Conservation (phyloP, 2,888 invertebrate genomes). For the Andrena trimmerana region DNA sequence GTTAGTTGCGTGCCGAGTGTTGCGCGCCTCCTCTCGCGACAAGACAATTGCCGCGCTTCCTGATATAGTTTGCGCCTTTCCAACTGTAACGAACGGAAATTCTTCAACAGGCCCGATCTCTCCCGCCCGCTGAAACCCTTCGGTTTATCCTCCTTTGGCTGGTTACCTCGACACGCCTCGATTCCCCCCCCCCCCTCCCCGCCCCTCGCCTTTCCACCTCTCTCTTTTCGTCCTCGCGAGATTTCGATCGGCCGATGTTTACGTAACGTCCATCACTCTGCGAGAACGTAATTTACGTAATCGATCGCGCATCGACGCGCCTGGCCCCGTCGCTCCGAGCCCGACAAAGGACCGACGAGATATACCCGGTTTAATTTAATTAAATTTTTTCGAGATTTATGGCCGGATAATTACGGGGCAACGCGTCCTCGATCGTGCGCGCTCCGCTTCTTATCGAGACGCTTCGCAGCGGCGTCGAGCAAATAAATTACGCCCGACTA, state of each 20-base stretch:
- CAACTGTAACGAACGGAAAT: conserved; percentile 72
- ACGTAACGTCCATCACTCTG: conserved; percentile 27
- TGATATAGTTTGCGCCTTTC: conserved; percentile 75
- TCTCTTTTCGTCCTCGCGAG: conserved; percentile 16
- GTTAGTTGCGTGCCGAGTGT: conserved; percentile 79
- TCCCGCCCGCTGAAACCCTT: not conserved
- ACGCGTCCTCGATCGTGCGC: conserved; percentile 27
- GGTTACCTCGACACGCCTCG: not conserved
- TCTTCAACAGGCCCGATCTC: conserved; percentile 15
- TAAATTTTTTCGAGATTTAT: conserved; percentile 39
- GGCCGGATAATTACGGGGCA: conserved; percentile 46
- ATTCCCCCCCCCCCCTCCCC: no score
- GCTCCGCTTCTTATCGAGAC: conserved; percentile 33
- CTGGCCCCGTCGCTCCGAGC: not conserved
- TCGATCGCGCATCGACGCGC: conserved; percentile 27
- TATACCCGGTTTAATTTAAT: conserved; percentile 32
- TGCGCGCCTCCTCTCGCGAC: conserved; percentile 79
- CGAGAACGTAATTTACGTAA: conserved; percentile 17
- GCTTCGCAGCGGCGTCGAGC: conserved; percentile 25
- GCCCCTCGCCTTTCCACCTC: not conserved
- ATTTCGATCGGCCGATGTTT: conserved; percentile 39
- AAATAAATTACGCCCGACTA: conserved; percentile 50
- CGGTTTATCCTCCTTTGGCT: not conserved
- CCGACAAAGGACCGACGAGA: conserved; percentile 9
- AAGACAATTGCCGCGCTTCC: conserved; percentile 84